phyloP scores from a whole-genome alignment of 2,797 vertebrate genomes.

The Odontamblyopus lacepedii region DNA sequence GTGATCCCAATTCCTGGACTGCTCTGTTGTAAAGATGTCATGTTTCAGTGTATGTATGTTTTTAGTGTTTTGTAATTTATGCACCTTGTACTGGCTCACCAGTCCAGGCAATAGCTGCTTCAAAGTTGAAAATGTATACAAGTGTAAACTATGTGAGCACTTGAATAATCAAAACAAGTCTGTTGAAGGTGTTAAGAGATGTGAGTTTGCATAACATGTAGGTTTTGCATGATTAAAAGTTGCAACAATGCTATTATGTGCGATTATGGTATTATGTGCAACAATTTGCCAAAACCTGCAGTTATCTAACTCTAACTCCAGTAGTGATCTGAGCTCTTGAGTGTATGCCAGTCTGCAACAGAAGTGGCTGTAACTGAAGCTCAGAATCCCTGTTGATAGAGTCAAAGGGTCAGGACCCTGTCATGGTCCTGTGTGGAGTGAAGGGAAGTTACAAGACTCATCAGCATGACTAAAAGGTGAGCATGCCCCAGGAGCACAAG shows the following conservation, averaged over 20 bases:
- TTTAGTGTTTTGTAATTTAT: not conserved
- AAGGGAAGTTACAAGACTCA: constrained; percentile 39
- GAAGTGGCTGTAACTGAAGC: constrained; percentile 50
- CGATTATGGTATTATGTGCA: no score
- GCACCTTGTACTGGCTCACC: not conserved
- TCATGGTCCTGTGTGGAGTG: constrained; percentile 19
- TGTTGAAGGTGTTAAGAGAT: not conserved
- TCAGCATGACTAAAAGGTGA: constrained; percentile 30
- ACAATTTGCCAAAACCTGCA: not conserved
- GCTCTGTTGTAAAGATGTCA: not conserved
- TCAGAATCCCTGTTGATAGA: constrained; percentile 54
- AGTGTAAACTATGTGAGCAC: no score
- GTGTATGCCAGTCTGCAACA: constrained; percentile 22
- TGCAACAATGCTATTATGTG: not conserved
- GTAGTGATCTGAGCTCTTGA: not conserved
- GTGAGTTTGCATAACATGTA: not conserved
- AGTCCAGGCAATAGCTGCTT: not conserved
- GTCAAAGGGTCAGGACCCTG: constrained; percentile 63
- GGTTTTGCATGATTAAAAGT: no score
- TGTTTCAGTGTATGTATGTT: not conserved
- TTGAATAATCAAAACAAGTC: not conserved
- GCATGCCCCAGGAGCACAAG: constrained; percentile 28
- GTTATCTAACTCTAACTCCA: not conserved
- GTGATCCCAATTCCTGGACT: not conserved
- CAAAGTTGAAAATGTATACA: not conserved